Percentiles rank a stretch among this genome's conserved stretches.
Conservation (phyloP, 2,113 vertebrate species). For the Salvator merianae region DNA sequence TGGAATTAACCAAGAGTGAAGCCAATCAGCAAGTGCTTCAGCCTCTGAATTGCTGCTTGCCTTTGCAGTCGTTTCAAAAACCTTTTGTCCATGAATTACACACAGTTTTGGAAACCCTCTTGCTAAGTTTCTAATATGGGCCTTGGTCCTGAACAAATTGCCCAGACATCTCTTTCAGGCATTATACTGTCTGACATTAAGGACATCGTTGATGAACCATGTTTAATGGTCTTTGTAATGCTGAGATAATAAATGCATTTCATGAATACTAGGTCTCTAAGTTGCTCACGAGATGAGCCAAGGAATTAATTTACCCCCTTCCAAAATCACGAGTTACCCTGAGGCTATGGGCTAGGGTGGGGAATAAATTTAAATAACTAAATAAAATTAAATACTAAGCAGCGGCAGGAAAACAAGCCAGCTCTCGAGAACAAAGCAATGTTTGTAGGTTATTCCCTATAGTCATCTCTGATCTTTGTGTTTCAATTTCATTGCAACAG, state of each 20-base stretch:
- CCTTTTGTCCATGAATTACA: background rate
- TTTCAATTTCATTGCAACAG: background rate
- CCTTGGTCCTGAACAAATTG: background rate
- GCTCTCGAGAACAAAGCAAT: constrained; percentile 1
- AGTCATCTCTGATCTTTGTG: background rate
- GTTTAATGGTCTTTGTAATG: constrained; percentile 41
- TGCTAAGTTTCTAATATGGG: background rate
- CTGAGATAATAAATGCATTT: constrained; percentile 27
- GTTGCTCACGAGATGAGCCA: constrained; percentile 13
- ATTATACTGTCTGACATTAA: background rate
- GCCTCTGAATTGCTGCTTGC: too few relatives aligned
- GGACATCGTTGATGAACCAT: background rate
- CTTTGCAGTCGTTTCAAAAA: background rate
- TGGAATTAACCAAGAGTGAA: too few relatives aligned
- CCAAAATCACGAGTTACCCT: constrained; percentile 34
- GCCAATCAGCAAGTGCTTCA: too few relatives aligned
- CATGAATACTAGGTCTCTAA: background rate
- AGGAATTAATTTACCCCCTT: constrained; percentile 38
- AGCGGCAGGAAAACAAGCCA: constrained; percentile 1
- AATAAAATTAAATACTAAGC: constrained; percentile 31
- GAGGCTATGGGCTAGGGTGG: constrained; percentile 1
- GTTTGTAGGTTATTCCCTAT: background rate
- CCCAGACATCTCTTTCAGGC: background rate
- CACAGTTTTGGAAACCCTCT: background rate
- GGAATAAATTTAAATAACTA: constrained; percentile 25